Percentiles rank a stretch among this genome's conserved stretches.
Evolutionary conservation across 2,888 invertebrate genomes (phyloP).

Genomic region (Sarcophaga caerulescens): DNA sequence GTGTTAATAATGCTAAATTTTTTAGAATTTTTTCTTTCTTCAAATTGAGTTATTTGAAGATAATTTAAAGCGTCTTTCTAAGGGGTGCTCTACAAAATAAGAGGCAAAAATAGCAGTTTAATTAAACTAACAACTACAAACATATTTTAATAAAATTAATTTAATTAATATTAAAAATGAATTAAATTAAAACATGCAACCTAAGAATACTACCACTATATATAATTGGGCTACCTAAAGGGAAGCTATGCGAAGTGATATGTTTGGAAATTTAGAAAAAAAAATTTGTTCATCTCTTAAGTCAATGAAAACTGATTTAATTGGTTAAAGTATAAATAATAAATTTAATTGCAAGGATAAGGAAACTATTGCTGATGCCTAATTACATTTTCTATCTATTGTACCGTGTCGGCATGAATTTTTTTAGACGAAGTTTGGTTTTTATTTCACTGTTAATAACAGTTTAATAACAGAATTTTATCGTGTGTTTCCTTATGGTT

Average conservation of each 20-base stretch:
- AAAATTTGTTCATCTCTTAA: background rate
- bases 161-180: background rate
- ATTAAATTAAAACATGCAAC: conserved; percentile 53
- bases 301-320: background rate
- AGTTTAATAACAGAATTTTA: too few species aligned
- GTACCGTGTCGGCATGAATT: too few species aligned
- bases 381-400: too few species aligned
- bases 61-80: conserved; percentile 40
- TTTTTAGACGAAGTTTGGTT: too few species aligned
- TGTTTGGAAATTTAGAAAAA: conserved; percentile 9
- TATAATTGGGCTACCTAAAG: background rate
- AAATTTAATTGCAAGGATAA: too few species aligned
- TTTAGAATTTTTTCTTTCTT: conserved; percentile 36
- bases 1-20: conserved; percentile 39
- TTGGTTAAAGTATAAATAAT: too few species aligned
- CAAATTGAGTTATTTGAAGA: conserved; percentile 8
- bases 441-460: too few species aligned
- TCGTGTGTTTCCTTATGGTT: too few species aligned
- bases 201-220: conserved; percentile 18
- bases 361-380: too few species aligned
- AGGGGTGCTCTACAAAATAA: conserved; percentile 40
- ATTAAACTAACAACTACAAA: conserved; percentile 34
- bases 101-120: conserved; percentile 17
- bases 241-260: conserved; percentile 26
- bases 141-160: background rate